Percentiles rank a stretch among this genome's conserved stretches.
phyloP scores from a whole-genome alignment of 1,140 invertebrate genomes.

The Philaenus spumarius region DNA sequence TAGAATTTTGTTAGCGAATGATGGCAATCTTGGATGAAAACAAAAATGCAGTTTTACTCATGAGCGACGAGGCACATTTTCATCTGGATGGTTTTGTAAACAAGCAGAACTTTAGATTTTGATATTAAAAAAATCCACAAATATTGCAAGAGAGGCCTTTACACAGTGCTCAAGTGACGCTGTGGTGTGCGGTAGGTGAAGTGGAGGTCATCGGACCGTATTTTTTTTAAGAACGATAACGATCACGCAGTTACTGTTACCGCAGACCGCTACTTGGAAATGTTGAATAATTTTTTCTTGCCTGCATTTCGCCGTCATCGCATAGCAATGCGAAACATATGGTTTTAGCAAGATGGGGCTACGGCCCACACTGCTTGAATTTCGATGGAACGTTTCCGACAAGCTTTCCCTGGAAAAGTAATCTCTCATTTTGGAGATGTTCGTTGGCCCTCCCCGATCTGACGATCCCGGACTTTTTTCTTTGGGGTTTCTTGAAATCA shows the following conservation, averaged over 20 bases:
- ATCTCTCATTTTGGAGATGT: no score
- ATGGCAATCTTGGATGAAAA: no score
- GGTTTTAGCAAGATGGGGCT: no score
- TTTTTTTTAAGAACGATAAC: conserved; percentile 5
- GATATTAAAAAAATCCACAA: conserved; percentile 30
- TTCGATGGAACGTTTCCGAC: no score
- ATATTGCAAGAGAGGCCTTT: conserved; percentile 33
- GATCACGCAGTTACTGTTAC: not conserved
- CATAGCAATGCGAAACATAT: no score
- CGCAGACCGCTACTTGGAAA: conserved; percentile 5
- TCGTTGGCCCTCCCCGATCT: no score
- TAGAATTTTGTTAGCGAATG: no score
- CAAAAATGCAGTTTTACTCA: no score
- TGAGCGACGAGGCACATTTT: conserved; percentile 37
- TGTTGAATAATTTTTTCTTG: conserved; percentile 22
- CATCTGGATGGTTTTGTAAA: conserved; percentile 36
- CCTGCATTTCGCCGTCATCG: conserved; percentile 37
- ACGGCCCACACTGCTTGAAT: no score
- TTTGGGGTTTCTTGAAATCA: no score
- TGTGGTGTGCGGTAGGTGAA: conserved; percentile 30
- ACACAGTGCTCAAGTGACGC: conserved; percentile 33
- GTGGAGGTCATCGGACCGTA: conserved; percentile 23
- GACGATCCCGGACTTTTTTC: no score
- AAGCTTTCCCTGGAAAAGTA: no score
- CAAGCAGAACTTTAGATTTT: conserved; percentile 37